A percentile compares a stretch with the other conserved stretches of the same genome.
These are phyloP conservation scores for Trematomus bernacchii DNA, from an alignment of 2,797 vertebrate species.

Conservation along the genomic window DNA sequence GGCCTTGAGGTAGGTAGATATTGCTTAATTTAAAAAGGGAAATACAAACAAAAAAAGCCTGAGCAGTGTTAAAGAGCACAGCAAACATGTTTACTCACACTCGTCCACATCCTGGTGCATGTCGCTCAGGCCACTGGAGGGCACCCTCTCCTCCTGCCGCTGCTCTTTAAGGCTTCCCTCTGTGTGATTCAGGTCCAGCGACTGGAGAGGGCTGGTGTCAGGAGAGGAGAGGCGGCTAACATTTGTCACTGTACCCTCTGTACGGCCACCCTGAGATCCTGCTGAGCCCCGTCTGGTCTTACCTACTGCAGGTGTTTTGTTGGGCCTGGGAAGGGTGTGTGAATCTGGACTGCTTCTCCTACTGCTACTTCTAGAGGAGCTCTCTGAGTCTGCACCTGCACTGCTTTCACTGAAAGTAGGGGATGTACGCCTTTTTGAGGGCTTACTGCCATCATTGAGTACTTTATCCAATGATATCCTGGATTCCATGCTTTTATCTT, in stretches of 20 bases:
- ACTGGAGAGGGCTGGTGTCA: constrained; percentile 88
- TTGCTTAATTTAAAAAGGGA: background rate
- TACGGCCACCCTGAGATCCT: constrained; percentile 43
- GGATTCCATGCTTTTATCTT: constrained; percentile 11
- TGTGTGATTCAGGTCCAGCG: constrained; percentile 81
- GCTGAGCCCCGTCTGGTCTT: constrained; percentile 27
- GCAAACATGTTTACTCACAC: constrained; percentile 59
- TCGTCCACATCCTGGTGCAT: constrained; percentile 52
- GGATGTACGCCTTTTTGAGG: constrained; percentile 33
- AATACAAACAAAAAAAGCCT: background rate
- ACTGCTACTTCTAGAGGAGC: constrained; percentile 37
- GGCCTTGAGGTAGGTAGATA: background rate
- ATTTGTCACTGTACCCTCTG: constrained; percentile 89
- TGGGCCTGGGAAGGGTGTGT: constrained; percentile 8
- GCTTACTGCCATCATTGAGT: constrained; percentile 58
- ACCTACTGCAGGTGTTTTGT: constrained; percentile 31
- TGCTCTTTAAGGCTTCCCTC: constrained; percentile 30
- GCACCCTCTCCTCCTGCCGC: constrained; percentile 43
- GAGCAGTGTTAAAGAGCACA: background rate
- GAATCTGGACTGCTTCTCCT: constrained; percentile 36
- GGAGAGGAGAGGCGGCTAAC: constrained; percentile 93
- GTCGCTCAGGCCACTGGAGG: constrained; percentile 60
- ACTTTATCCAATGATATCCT: constrained; percentile 31
- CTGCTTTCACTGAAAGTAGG: constrained; percentile 44
- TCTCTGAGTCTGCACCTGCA: constrained; percentile 54